These are phyloP conservation scores for Liparis tanakae DNA, from an alignment of 2,797 vertebrate genomes.

Conservation along the genomic window DNA sequence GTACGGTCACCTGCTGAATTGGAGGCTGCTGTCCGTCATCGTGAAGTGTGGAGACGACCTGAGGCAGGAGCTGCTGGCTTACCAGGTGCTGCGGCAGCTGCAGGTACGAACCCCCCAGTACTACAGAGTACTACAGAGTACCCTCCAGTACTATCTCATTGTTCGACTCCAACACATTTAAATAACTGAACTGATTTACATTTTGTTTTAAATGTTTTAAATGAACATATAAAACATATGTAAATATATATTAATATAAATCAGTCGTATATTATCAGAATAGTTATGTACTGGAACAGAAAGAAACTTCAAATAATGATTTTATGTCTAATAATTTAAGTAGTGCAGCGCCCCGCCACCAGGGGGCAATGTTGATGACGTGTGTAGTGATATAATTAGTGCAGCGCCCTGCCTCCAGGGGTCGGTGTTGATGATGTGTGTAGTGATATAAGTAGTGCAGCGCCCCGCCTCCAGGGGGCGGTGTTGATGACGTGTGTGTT, in stretches of 20 bases:
- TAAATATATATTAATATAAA: too few relatives aligned
- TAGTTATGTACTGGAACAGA: not conserved
- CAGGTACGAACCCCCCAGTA: constrained; percentile 80
- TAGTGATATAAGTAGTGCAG: not conserved
- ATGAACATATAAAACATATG: too few relatives aligned
- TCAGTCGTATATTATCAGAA: too few relatives aligned
- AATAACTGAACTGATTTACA: too few relatives aligned
- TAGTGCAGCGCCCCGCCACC: not conserved
- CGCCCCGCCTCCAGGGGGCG: too few relatives aligned
- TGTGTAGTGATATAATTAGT: constrained; percentile 4
- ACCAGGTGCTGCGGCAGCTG: constrained; percentile 93
- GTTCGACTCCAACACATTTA: not conserved
- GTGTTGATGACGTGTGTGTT: constrained; percentile 12
- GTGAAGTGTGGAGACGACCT: constrained; percentile 97
- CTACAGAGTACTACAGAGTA: too few relatives aligned
- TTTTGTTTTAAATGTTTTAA: too few relatives aligned
- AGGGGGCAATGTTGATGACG: not conserved
- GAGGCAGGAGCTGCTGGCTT: constrained; percentile 93
- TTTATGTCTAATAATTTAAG: not conserved
- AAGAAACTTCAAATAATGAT: not conserved
- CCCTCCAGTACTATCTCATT: not conserved
- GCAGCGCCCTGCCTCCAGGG: too few relatives aligned
- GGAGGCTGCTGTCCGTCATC: constrained; percentile 94
- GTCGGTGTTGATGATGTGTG: constrained; percentile 1
- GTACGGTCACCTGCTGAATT: constrained; percentile 92